Evolutionary conservation across 2,113 vertebrate species (phyloP).

Genomic region (Megalops atlanticus): DNA sequence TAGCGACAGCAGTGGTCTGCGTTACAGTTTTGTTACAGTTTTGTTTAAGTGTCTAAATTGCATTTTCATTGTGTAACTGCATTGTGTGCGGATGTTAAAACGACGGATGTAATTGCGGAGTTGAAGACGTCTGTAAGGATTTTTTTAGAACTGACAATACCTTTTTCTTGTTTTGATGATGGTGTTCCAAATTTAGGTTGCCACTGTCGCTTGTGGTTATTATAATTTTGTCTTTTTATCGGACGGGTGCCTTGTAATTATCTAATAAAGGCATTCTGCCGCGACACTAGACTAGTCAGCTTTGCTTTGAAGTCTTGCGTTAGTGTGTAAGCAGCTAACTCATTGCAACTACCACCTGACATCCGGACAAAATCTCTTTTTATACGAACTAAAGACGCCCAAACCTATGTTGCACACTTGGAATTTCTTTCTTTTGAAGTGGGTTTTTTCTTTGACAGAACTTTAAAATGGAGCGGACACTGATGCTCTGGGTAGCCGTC

Average conservation of each 20-base stretch:
- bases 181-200: neutral
- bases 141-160: neutral
- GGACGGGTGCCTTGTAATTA: neutral
- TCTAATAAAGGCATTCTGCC: neutral
- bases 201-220: neutral
- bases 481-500: constrained; percentile 51
- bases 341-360: neutral
- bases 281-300: neutral
- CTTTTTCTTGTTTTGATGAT: neutral
- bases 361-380: neutral
- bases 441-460: constrained; percentile 40
- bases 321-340: neutral
- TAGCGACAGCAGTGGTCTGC: too few relatives aligned
- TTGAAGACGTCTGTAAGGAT: neutral
- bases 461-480: constrained; percentile 72
- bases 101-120: neutral
- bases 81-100: neutral
- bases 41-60: neutral
- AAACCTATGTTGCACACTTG: neutral
- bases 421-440: constrained; percentile 6
- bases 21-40: too few relatives aligned
- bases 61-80: neutral
- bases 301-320: neutral
- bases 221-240: neutral
- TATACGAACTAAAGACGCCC: neutral